Conservation (phyloP, 2,113 vertebrate species). For the Poeciliopsis retropinna region DNA sequence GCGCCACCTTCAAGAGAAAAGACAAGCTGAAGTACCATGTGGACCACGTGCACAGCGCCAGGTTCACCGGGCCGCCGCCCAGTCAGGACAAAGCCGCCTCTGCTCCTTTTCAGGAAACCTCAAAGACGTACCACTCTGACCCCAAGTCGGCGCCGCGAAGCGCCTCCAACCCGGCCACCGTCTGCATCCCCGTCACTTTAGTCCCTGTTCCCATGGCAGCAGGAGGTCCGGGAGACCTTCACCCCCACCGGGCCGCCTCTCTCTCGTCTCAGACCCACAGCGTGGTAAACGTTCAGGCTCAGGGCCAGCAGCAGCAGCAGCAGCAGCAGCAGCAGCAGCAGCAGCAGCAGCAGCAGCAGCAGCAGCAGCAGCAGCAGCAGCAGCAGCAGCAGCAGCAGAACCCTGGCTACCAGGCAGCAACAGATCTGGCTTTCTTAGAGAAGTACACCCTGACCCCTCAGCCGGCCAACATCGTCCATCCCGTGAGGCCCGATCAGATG, state of each 20-base stretch:
- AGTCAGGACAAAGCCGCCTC: conserved; percentile 80
- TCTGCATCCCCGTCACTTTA: conserved; percentile 87
- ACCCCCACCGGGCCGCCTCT: conserved; percentile 68
- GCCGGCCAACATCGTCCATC: conserved; percentile 90
- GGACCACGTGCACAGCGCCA: conserved; percentile 91
- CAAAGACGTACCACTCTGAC: conserved; percentile 81
- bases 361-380: conserved; percentile 69
- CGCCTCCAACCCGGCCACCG: conserved; percentile 73
- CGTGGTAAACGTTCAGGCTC: conserved; percentile 72
- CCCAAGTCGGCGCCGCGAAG: conserved; percentile 81
- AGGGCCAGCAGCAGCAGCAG: conserved; percentile 58
- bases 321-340: conserved; percentile 79
- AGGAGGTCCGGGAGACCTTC: conserved; percentile 68
- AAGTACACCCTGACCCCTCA: conserved; percentile 95
- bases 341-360: conserved; percentile 72
- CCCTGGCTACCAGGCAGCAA: conserved; percentile 83
- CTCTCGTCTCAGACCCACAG: conserved; percentile 74
- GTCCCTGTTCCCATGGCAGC: conserved; percentile 86
- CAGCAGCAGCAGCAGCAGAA: conserved; percentile 75
- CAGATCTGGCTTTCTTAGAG: conserved; percentile 93
- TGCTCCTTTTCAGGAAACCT: conserved; percentile 77
- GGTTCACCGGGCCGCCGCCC: conserved; percentile 76
- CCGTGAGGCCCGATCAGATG: conserved; percentile 91
- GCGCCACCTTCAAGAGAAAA: conserved; percentile 94
- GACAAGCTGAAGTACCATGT: conserved; percentile 98